Evolutionary conservation across 92 coral and sea anemone genomes (phyloP).

Genomic region (Siderastrea siderea): DNA sequence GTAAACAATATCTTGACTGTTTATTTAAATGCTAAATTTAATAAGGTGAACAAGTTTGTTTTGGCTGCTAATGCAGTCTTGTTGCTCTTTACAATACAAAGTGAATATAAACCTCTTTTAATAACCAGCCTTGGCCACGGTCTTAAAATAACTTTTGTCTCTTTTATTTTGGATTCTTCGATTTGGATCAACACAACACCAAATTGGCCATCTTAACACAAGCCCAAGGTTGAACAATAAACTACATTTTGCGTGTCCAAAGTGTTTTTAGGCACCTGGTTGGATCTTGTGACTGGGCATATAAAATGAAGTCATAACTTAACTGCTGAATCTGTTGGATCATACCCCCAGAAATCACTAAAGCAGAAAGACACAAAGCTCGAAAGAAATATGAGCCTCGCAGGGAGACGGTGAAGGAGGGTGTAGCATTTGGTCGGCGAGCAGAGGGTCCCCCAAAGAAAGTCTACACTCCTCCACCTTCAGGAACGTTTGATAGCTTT

Average conservation of each 20-base stretch:
- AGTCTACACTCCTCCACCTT: slow-evolving; percentile 80
- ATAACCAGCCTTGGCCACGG: too few relatives aligned
- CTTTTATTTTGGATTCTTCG: too few relatives aligned
- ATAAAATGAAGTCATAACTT: too few relatives aligned
- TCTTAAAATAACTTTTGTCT: too few relatives aligned
- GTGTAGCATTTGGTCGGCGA: slow-evolving; percentile 94
- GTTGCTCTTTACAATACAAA: neutral
- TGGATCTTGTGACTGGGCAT: too few relatives aligned
- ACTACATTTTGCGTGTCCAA: too few relatives aligned
- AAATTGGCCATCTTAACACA: too few relatives aligned
- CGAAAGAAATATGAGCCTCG: slow-evolving; percentile 80
- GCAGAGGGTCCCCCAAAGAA: slow-evolving; percentile 80
- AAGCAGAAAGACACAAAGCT: slow-evolving; percentile 85
- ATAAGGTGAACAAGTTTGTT: too few relatives aligned
- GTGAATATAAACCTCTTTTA: too few relatives aligned
- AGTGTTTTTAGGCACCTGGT: too few relatives aligned
- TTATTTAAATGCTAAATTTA: neutral
- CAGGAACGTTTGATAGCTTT: slow-evolving; percentile 64
- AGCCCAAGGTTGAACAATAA: too few relatives aligned
- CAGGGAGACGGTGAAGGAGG: slow-evolving; percentile 85
- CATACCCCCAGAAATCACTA: slow-evolving; percentile 74
- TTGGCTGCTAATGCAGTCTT: neutral
- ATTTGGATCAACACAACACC: too few relatives aligned
- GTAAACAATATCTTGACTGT: slow-evolving; percentile 40
- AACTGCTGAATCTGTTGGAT: neutral